Evolutionary conservation across 2,888 invertebrate species (phyloP), one percentile per base, ranked within the genome.

Genomic region (Cryptophagus acutangulus): DNA sequence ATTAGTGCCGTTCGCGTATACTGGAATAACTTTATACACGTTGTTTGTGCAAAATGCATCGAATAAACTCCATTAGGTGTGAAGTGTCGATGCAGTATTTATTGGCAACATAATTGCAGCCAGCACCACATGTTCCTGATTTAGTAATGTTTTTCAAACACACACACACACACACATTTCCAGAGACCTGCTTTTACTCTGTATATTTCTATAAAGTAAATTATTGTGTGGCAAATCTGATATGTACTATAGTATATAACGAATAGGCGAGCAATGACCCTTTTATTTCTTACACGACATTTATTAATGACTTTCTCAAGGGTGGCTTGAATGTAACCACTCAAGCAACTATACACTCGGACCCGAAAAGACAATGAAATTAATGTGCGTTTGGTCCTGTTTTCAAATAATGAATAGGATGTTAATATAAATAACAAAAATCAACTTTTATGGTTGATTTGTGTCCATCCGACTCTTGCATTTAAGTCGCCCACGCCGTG

Each of bases 361-460:
- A n/a, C n/a, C n/a, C n/a, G n/a, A n/a, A n/a, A n/a, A n/a, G n/a
- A n/a, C n/a, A n/a, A n/a, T n/a, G n/a, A n/a, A n/a, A n/a, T n/a
- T n/a, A n/a, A n/a, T n/a, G n/a, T n/a, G n/a, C n/a, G n/a, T n/a
- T n/a, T n/a, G n/a, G n/a, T n/a, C n/a, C n/a, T n/a, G n/a, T n/a
- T n/a, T n/a, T n/a, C n/a, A n/a, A n/a, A n/a, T n/a, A n/a, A n/a
- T n/a, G n/a, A n/a, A n/a, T n/a, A n/a, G n/a, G n/a, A n/a, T n/a
- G n/a, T n/a, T n/a, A n/a, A n/a, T n/a, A n/a, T n/a, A n/a, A n/a
- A n/a, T n/a, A n/a, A n/a, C n/a, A n/a, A n/a, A n/a, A n/a, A n/a
- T n/a, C n/a, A n/a, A n/a, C n/a, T n/a, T n/a, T 44, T 47, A 50
- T 46, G 45, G 47, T 52, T 50, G 46, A 50, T 50, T 52, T 45